Evolutionary conservation across 30 jellyfish, hydroid and myxozoan species (phyloP).

Genomic region (Cassiopea andromeda): DNA sequence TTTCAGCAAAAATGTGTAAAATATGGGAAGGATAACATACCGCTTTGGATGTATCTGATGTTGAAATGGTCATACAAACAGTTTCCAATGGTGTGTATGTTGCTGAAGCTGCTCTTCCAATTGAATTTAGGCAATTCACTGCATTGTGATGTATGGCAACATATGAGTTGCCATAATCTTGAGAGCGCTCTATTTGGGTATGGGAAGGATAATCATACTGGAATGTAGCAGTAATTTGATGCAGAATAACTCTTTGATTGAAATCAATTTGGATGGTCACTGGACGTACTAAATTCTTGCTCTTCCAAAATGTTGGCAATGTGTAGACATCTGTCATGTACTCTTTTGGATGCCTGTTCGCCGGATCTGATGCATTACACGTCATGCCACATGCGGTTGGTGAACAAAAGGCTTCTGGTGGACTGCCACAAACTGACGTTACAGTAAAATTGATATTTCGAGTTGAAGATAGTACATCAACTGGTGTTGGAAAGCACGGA

Average conservation of each 20-base stretch:
- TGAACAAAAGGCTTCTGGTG: constrained; percentile 73
- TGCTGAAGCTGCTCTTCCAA: constrained; percentile 58
- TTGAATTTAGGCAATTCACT: constrained; percentile 50
- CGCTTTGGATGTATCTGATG: constrained; percentile 64
- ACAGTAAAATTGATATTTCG: constrained; percentile 17
- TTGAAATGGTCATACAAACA: constrained; percentile 69
- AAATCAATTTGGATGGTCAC: constrained; percentile 80
- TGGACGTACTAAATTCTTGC: constrained; percentile 91
- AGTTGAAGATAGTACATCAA: constrained; percentile 36
- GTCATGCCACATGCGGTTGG: constrained; percentile 52
- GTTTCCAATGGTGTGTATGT: constrained; percentile 41
- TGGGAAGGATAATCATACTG: constrained; percentile 81
- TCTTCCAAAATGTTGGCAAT: constrained; percentile 86
- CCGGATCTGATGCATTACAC: constrained; percentile 80
- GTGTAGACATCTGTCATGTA: constrained; percentile 65
- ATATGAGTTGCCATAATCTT: constrained; percentile 79
- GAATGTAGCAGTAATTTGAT: constrained; percentile 83
- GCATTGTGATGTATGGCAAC: constrained; percentile 70
- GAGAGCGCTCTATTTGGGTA: constrained; percentile 80
- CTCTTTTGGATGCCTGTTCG: constrained; percentile 61
- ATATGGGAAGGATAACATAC: constrained; percentile 7
- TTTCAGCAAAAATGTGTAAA: neutral
- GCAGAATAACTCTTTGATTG: constrained; percentile 75
- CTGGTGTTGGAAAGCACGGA: constrained; percentile 84
- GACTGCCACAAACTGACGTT: constrained; percentile 90